phyloP scores from a whole-genome alignment of 2,888 invertebrate species.

The Rotaria magnacalcarata region DNA sequence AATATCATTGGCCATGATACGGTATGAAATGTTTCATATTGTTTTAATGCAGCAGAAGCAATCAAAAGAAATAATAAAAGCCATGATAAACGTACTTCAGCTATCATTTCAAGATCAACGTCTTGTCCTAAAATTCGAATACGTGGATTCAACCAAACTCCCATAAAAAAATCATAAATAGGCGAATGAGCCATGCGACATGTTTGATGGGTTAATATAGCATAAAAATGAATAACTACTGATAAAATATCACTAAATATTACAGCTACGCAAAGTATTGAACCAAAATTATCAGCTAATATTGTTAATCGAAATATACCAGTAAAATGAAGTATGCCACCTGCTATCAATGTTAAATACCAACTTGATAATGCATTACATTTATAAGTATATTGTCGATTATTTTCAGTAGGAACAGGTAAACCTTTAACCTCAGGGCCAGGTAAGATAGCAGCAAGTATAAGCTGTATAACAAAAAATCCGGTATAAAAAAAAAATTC shows the following conservation, averaged over 20 bases:
- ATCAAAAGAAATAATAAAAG: slow-evolving; percentile 9
- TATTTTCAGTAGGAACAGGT: slow-evolving; percentile 21
- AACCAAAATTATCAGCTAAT: not conserved
- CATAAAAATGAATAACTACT: slow-evolving; percentile 13
- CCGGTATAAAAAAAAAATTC: not conserved
- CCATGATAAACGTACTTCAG: slow-evolving; percentile 33
- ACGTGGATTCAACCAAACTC: slow-evolving; percentile 70
- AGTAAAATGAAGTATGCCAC: not conserved
- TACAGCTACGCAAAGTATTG: not conserved
- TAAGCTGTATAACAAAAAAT: slow-evolving; percentile 11
- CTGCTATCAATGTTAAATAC: not conserved
- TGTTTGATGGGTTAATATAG: not conserved
- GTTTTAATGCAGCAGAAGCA: not conserved
- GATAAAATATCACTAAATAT: slow-evolving; percentile 8
- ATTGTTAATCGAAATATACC: not conserved
- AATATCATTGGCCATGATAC: slow-evolving; percentile 4
- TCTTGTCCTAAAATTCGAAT: slow-evolving; percentile 60
- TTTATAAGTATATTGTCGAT: slow-evolving; percentile 28
- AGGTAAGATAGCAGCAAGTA: slow-evolving; percentile 11
- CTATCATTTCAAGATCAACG: slow-evolving; percentile 61
- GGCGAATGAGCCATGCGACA: not conserved
- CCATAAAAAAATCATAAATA: slow-evolving; percentile 71
- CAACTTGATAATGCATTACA: slow-evolving; percentile 30
- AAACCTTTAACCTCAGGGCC: not conserved
- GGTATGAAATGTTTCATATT: not conserved